These are phyloP conservation scores for Zaprionus tsacasi DNA, from an alignment of 1,140 invertebrate species.

Conservation along the genomic window DNA sequence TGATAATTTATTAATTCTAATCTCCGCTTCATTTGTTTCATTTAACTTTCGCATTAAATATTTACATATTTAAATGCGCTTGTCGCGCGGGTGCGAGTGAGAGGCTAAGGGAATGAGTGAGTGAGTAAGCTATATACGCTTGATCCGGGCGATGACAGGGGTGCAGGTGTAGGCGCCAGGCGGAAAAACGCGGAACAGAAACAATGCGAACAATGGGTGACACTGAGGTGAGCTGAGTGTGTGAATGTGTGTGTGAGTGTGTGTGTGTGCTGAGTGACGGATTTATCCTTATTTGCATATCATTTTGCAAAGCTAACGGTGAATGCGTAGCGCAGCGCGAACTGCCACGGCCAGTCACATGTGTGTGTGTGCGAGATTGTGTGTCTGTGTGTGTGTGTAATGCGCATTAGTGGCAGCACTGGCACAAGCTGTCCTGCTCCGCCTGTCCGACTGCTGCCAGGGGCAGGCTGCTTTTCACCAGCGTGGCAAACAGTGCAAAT, in stretches of 20 bases:
- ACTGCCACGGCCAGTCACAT: constrained; percentile 39
- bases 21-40: constrained; percentile 7
- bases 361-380: constrained; percentile 7
- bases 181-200: not conserved
- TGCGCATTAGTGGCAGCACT: constrained; percentile 48
- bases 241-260: constrained; percentile 5
- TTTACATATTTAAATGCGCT: constrained; percentile 1
- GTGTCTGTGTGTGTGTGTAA: constrained; percentile 11
- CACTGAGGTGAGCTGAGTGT: constrained; percentile 11
- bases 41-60: constrained; percentile 7
- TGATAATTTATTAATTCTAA: constrained; percentile 12
- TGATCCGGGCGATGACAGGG: constrained; percentile 10
- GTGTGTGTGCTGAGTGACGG: constrained; percentile 53
- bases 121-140: not conserved
- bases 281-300: constrained; percentile 83
- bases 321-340: constrained; percentile 42
- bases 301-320: constrained; percentile 73
- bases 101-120: no score
- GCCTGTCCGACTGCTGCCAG: constrained; percentile 41
- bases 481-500: constrained; percentile 73
- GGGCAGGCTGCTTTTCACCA: constrained; percentile 66
- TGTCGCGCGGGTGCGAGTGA: not conserved
- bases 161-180: not conserved
- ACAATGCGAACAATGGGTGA: constrained; percentile 15
- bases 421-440: constrained; percentile 42